Evolutionary conservation across 64 coral and sea anemone species (phyloP), one percentile per base, ranked within the genome.

Genomic region (Montipora cactus): DNA sequence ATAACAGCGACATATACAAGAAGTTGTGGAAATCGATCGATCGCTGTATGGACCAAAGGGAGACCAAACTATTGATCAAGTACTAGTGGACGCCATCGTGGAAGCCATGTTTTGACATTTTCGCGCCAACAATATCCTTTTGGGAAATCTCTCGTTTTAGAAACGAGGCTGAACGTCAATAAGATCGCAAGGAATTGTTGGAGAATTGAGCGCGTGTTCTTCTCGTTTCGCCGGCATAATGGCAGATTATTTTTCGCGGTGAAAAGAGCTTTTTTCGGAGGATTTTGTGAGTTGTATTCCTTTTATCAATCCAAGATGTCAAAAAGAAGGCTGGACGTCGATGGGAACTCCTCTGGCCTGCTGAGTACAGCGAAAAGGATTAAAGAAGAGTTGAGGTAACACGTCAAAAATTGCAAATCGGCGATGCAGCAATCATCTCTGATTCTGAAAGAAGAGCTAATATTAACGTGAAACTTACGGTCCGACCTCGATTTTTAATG

Each of bases 261-360:
- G 13, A 82, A 64, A 70, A 44, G 44, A 9, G 15, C 49, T 7
- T 78, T 70, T 81, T 69, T 44, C 5, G 15, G 7, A 85, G 81
- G 22, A n/a, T 67, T 48, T 20, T 62, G 44, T 2, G 9, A 58
- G 46, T 66, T 85, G 49, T 83, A 14, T 7, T 15, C 20, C 47
- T 46, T 44, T 69, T 49, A 20, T 49, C 81, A 68, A 14, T n/a
- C 13, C 6, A 85, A 69, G 81, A 98, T 98, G 96, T 98, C 96
- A 5, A 98, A 98, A 73, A 89, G 96, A 91, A 95, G 96, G 62
- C 75, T 98, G 81, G 96, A 98, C 62, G 96, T 98, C 14, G 94
- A 91, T 90, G 96, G 91, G 1, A 97, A 83, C 70, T 52, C 82
- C 47, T 78, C 77, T 7, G 47, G 53, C 11, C 82, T 85, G 22